Evolutionary conservation across 2,797 vertebrate genomes (phyloP).

Genomic region (Craterocephalus amniculus): DNA sequence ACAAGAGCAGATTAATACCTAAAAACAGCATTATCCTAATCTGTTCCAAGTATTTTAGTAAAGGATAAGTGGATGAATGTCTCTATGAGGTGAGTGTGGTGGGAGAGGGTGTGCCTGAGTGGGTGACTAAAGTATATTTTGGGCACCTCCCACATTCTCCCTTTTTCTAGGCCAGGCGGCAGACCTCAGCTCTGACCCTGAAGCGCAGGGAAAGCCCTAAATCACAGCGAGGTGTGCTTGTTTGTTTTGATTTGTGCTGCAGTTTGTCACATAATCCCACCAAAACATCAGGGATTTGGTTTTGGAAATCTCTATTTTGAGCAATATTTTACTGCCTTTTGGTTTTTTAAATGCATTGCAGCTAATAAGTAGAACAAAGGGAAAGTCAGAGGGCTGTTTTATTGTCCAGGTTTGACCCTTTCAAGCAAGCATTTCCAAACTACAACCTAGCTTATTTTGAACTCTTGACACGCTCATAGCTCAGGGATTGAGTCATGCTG

Average conservation of each 20-base stretch:
- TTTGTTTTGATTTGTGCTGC: constrained; percentile 70
- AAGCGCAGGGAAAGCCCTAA: constrained; percentile 56
- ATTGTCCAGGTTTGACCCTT: constrained; percentile 41
- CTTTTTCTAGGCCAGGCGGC: constrained; percentile 42
- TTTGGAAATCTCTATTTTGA: constrained; percentile 17
- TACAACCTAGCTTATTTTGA: constrained; percentile 44
- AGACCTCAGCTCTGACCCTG: constrained; percentile 50
- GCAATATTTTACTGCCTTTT: constrained; percentile 40
- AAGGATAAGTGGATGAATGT: constrained; percentile 30
- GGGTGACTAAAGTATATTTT: constrained; percentile 63
- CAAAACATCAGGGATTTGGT: constrained; percentile 41
- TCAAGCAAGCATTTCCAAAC: constrained; percentile 25
- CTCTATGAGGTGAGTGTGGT: constrained; percentile 46
- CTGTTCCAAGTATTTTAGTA: neutral
- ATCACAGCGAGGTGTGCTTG: constrained; percentile 63
- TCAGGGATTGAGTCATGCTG: constrained; percentile 66
- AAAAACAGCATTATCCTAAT: neutral
- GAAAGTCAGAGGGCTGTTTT: constrained; percentile 32
- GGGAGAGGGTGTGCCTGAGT: constrained; percentile 44
- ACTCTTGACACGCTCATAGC: constrained; percentile 61
- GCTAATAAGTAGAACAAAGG: constrained; percentile 22
- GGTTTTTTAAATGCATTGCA: constrained; percentile 38
- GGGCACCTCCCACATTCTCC: constrained; percentile 56
- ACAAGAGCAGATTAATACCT: rapidly evolving
- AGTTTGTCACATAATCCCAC: constrained; percentile 54